These are phyloP conservation scores for Asobara japonica DNA, from an alignment of 1,140 invertebrate genomes.

Conservation along the genomic window DNA sequence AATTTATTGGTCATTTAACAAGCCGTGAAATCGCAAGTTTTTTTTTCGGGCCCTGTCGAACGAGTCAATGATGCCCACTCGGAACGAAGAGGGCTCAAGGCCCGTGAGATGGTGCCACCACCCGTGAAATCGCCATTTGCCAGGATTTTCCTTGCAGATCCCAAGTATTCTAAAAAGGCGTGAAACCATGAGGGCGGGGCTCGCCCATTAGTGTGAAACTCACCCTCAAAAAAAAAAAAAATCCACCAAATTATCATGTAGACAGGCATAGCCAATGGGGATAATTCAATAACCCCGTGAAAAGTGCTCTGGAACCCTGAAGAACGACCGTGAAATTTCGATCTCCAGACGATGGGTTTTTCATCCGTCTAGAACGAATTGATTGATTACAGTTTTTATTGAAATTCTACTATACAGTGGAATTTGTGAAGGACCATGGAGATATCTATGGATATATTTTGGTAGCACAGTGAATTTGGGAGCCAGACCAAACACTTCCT, in stretches of 20 bases:
- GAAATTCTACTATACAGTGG: no score
- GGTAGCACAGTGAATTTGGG: no score
- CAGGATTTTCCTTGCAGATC: constrained; percentile 57
- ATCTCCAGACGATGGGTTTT: no score
- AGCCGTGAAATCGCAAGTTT: background rate
- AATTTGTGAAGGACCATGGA: no score
- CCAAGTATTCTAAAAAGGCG: constrained; percentile 49
- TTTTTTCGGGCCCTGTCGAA: background rate
- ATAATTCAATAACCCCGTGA: background rate
- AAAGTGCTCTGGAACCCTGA: background rate
- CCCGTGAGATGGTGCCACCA: background rate
- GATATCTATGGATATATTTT: no score
- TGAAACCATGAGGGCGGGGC: constrained; percentile 55
- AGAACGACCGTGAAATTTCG: background rate
- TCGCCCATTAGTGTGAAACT: constrained; percentile 38
- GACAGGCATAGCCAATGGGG: constrained; percentile 30
- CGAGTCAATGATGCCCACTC: background rate
- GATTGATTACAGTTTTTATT: no score
- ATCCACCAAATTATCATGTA: constrained; percentile 5
- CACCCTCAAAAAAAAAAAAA: constrained; percentile 36
- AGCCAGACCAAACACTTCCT: no score
- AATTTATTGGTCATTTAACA: background rate
- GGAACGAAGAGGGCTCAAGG: background rate
- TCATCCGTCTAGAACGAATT: no score
- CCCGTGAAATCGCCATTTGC: constrained; percentile 62